Base-by-base conservation (phyloP, 2,113 vertebrate genomes). In the Tupaia chinensis region DNA sequence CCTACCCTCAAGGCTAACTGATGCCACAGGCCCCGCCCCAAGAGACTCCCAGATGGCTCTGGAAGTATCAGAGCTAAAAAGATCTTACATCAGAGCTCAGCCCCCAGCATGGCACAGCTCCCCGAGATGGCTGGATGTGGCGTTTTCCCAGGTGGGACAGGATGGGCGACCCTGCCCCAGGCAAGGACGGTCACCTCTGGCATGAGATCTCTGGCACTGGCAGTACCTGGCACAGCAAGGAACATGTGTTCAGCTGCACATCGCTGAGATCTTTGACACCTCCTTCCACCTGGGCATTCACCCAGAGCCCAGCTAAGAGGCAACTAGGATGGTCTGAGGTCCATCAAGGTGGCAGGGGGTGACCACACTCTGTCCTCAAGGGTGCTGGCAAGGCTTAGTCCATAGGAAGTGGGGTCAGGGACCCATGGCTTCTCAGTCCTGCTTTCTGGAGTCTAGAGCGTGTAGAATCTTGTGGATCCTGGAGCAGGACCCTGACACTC, bases 401-500 rank as follows among this genome's bases (percentile, higher is more conserved):
- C 23, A 1, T 4, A 53, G 60, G 25, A 17, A 11, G 17, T 7
- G 2, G 2, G 10, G 25, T 12, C 15, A 9, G 44, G 25, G 29
- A 56, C 4, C 81, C 2, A 1, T 25, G 70, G 22, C 65, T 0
- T 3, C 3, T 53, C 4, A 0, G 81, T 23, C 29, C 73, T 44
- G 69, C 23, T 9, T 5, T 19, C 63, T n/a, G 34, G 66, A 8
- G 29, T 27, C 56, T 29, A 58, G 86, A 23, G 9, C 1, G 8
- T 0, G 0, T 3, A 6, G 25, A 54, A 17, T 63, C 58, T 44
- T 5, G 2, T 0, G 3, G 19, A 15, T 10, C 13, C 6, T 2
- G 27, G 14, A 13, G 3, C n/a, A 27, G 32, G 19, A 65, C 16
- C 1, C 0, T 0, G 6, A 20, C 20, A 12, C 17, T 16, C 56